Percentiles rank a stretch among this genome's conserved stretches.
These are phyloP conservation scores for Eulemur rufifrons DNA, from an alignment of 2,113 vertebrate species.

Conservation along the genomic window DNA sequence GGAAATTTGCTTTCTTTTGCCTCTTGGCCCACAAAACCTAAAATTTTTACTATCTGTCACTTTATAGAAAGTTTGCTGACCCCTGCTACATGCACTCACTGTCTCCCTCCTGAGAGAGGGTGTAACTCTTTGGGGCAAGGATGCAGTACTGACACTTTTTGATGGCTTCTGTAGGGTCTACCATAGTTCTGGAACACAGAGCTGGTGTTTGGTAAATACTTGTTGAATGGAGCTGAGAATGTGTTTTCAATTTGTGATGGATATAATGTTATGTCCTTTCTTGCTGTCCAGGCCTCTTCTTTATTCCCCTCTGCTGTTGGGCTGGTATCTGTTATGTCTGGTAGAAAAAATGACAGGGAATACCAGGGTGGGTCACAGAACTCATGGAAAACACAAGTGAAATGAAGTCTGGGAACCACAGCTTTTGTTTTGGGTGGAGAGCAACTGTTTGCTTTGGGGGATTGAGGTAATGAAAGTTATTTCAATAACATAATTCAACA, in stretches of 20 bases:
- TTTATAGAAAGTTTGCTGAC: neutral
- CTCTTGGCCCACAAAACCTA: neutral
- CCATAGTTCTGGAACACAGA: neutral
- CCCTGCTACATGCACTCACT: neutral
- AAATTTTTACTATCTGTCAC: neutral
- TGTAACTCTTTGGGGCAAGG: neutral
- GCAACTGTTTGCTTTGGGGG: conserved; percentile 76
- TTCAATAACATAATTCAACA: conserved; percentile 79
- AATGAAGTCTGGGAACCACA: conserved; percentile 70
- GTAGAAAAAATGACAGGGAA: conserved; percentile 72
- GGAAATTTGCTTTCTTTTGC: neutral
- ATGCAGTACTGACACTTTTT: neutral
- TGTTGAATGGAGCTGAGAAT: conserved; percentile 29
- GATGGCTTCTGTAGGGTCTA: neutral
- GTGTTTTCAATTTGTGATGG: conserved; percentile 69
- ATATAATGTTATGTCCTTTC: conserved; percentile 38
- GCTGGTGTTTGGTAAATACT: conserved; percentile 26
- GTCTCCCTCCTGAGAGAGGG: neutral
- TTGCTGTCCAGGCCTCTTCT: conserved; percentile 55
- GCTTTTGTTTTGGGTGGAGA: conserved; percentile 80
- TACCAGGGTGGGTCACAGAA: conserved; percentile 75
- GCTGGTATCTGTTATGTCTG: conserved; percentile 79
- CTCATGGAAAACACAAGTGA: conserved; percentile 72
- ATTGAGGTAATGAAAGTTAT: conserved; percentile 82
- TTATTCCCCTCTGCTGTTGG: conserved; percentile 64